Conservation (phyloP, 2,113 vertebrate genomes). For the Columba livia region DNA sequence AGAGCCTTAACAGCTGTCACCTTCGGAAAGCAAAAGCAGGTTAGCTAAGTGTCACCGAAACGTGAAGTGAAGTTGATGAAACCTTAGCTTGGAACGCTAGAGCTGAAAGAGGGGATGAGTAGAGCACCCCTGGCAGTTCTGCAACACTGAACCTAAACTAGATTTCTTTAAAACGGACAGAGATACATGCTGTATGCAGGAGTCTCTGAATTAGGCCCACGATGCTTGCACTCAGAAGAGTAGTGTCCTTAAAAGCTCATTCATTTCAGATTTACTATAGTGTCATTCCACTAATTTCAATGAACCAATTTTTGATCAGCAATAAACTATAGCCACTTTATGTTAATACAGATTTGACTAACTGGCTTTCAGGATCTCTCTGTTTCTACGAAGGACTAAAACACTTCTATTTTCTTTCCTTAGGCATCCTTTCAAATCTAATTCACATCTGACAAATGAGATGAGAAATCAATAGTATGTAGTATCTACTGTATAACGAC, state of each 20-base stretch:
- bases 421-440: neutral
- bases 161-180: neutral
- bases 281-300: neutral
- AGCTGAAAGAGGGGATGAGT: neutral
- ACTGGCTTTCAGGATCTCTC: neutral
- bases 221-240: neutral
- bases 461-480: slow-evolving; percentile 22
- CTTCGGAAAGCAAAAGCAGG: neutral
- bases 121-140: neutral
- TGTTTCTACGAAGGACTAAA: slow-evolving; percentile 1
- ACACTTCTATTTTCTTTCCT: neutral
- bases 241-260: neutral
- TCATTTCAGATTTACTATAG: neutral
- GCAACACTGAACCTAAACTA: neutral
- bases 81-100: neutral
- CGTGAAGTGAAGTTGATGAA: neutral
- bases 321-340: neutral
- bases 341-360: neutral
- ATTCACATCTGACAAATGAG: slow-evolving; percentile 12
- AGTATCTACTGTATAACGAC: neutral
- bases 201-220: neutral
- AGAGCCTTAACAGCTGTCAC: neutral
- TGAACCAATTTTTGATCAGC: neutral
- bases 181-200: neutral
- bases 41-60: neutral